A percentile compares a stretch with the other conserved stretches of the same genome.
Evolutionary conservation across 2,888 invertebrate genomes (phyloP).

Genomic region (Dynastes grantii): DNA sequence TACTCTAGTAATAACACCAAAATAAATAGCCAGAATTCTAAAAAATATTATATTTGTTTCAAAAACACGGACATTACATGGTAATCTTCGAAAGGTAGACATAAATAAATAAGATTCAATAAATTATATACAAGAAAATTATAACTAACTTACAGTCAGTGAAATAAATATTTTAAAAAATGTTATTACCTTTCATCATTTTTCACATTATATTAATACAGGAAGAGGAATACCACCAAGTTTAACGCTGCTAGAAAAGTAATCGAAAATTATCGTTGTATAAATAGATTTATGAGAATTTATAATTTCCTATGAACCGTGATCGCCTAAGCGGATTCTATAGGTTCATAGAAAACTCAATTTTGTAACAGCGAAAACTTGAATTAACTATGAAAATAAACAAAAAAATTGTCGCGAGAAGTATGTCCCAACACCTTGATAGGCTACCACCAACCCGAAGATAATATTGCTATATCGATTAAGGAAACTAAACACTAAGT

Average conservation of each 20-base stretch:
- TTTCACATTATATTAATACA: neutral
- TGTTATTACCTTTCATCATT: neutral
- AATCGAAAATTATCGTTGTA: neutral
- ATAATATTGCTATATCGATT: conserved; percentile 55
- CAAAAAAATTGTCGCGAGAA: conserved; percentile 8
- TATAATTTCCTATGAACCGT: neutral
- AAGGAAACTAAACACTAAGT: conserved; percentile 46
- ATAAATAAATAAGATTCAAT: conserved; percentile 41
- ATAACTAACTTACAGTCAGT: neutral
- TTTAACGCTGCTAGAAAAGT: conserved; percentile 30
- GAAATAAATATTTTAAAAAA: conserved; percentile 18
- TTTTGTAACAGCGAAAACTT: conserved; percentile 50
- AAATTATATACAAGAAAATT: conserved; percentile 32
- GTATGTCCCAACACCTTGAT: conserved; percentile 61
- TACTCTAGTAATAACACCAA: neutral
- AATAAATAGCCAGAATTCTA: neutral
- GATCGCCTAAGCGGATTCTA: neutral
- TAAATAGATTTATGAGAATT: conserved; percentile 2
- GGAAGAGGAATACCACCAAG: conserved; percentile 25
- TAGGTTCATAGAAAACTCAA: conserved; percentile 21
- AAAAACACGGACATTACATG: conserved; percentile 37
- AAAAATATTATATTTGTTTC: conserved; percentile 34
- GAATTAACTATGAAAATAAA: conserved; percentile 15
- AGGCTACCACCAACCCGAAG: conserved; percentile 66
- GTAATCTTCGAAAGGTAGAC: conserved; percentile 39